phyloP scores from a whole-genome alignment of 2,113 vertebrate species.

The Rana temporaria region DNA sequence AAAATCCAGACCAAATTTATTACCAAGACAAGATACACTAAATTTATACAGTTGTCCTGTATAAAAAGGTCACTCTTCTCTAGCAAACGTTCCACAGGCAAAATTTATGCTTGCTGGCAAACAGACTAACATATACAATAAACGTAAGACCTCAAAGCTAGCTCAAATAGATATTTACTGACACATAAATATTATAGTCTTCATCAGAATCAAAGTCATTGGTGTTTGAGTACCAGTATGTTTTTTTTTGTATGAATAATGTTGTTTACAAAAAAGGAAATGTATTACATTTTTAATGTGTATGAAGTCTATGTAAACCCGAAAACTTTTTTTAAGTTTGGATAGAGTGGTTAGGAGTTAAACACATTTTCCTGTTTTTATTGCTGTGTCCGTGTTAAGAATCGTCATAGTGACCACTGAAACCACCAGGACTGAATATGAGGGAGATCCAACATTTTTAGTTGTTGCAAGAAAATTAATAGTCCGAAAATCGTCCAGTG shows the following conservation, averaged over 20 bases:
- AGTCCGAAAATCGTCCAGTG: no score
- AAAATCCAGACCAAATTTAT: slow-evolving; percentile 23
- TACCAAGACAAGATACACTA: slow-evolving; percentile 34
- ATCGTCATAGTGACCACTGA: no score
- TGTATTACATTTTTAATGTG: not conserved
- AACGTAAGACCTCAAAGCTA: not conserved
- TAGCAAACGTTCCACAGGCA: not conserved
- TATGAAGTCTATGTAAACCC: no score
- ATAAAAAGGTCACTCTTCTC: slow-evolving; percentile 27
- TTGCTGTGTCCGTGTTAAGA: no score
- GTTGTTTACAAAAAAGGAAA: not conserved
- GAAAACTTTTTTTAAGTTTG: no score
- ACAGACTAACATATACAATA: slow-evolving; percentile 24
- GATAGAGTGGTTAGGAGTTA: no score
- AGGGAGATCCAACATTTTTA: no score
- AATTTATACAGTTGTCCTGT: slow-evolving; percentile 36
- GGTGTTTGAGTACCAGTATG: not conserved
- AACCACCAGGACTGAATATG: no score
- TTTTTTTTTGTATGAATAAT: not conserved
- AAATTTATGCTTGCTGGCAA: slow-evolving; percentile 24
- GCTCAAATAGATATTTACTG: not conserved
- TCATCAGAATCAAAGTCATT: not conserved
- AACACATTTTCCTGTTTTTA: no score
- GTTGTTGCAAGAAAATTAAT: no score
- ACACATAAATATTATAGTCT: slow-evolving; percentile 12